Evolutionary conservation across 1,140 invertebrate genomes (phyloP), one percentile per base, ranked within the genome.

Genomic region (Drosophila pruinosa): DNA sequence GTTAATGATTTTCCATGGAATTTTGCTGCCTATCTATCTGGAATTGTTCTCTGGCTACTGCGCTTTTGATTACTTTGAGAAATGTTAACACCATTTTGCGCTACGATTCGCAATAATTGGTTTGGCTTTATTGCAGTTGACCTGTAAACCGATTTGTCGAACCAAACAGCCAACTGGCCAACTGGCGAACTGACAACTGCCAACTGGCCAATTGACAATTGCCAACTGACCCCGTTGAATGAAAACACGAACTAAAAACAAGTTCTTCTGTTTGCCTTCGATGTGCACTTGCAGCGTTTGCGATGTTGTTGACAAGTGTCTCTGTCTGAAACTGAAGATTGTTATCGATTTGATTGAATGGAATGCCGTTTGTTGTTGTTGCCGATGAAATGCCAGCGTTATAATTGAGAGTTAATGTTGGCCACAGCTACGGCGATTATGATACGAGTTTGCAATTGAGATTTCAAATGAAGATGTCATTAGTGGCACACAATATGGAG

Each of bases 1-100:
- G 81, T 88, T 85, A 77, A 85, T 88, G 77, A 85, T 85, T 86
- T 85, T 85, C 81, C 73, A 47, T 64, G 81, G 77, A 85, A 85
- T 68, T 58, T 53, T 15, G 0, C 14, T 61, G 17, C 21, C 28
- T 57, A 21, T 43, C 19, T 54, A 15, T 31, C 17, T 17, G 14
- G 38, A 41, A 41, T 26, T 31, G 15, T n/a, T 34, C 22, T 41
- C 7, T 28, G 4, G 43, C 36, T 38, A n/a, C 24, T 63, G 39
- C 24, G 22, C 12, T 34, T 43, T 62, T 43, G 22, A 28, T 34
- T 53, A 14, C 53, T 47, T 2, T 17, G 4, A 56, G 61, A 7
- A 12, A 57, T 45, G 54, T 58, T 34, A 36, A 43, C 19, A 10
- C 12, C 17, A 36, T 22, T 36, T 28, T 53, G 22, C 45, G 36